phyloP scores from a whole-genome alignment of 2,888 invertebrate genomes.

The Actias luna region DNA sequence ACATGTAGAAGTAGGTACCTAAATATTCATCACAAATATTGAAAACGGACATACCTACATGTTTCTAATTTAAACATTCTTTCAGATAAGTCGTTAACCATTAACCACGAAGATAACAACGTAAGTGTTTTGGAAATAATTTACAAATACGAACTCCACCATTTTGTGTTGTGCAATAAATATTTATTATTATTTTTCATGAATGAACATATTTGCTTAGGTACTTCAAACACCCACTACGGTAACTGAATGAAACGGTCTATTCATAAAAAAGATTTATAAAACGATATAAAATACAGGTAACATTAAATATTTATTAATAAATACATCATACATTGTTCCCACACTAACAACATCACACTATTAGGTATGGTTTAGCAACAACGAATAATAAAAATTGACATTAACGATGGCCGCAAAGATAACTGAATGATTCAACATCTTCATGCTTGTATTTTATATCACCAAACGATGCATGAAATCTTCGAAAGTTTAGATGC shows the following conservation, averaged over 20 bases:
- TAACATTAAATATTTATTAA: conserved; percentile 18
- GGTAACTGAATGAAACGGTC: conserved; percentile 25
- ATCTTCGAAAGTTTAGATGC: conserved; percentile 41
- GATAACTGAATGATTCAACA: conserved; percentile 45
- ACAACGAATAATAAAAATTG: conserved; percentile 47
- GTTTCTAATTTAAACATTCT: too few relatives aligned
- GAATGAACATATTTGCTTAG: conserved; percentile 8
- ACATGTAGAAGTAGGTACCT: too few relatives aligned
- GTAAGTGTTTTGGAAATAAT: too few relatives aligned
- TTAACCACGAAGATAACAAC: too few relatives aligned
- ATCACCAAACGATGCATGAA: conserved; percentile 45
- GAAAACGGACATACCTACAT: too few relatives aligned
- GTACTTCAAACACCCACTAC: conserved; percentile 24
- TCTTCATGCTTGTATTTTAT: conserved; percentile 41
- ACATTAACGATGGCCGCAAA: conserved; percentile 42
- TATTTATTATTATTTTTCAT: conserved; percentile 6
- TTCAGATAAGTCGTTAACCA: too few relatives aligned
- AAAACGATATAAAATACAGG: conserved; percentile 34
- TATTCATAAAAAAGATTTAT: conserved; percentile 32
- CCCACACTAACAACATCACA: conserved; percentile 40
- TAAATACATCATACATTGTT: conserved; percentile 26
- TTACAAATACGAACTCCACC: neutral
- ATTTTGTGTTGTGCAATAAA: neutral
- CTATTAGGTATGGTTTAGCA: conserved; percentile 44
- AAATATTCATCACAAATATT: too few relatives aligned